Evolutionary conservation across 2,888 invertebrate genomes (phyloP), one percentile per base, ranked within the genome.

Genomic region (Bellardia pandia): DNA sequence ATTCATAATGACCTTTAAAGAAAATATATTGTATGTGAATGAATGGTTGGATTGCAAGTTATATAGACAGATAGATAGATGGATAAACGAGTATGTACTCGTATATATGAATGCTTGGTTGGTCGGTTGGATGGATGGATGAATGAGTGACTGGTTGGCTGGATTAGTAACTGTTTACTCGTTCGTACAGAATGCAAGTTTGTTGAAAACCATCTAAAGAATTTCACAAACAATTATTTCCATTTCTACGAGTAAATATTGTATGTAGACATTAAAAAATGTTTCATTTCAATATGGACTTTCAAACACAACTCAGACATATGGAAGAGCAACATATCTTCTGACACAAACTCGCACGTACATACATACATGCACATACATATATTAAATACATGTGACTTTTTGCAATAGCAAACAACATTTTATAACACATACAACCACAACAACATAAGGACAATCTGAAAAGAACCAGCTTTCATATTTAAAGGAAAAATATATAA

Each of bases 181-280:
- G 45, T 45, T 9, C 11, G 11, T 3, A 48, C 48, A 11, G 14
- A 16, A 42, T 64, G 37, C 23, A 42, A 48, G 45, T 68, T 23
- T 53, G 56, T 72, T 23, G 45, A 42, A 33, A 69, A 51, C 48
- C 48, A 51, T 69, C 33, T 33, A 14, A 60, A 51, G 48, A 69
- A 71, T 71, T 64, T 58, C 42, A 58, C 62, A 64, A 79, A 75
- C 62, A 75, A 75, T 62, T 79, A 74, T 79, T 74, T 77, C 56
- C 42, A 45, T 85, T 69, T 51, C n/a, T 45, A 53, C 40, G 8
- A 68, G 42, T 45, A 56, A 56, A 66, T 66, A 56, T 66, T 53
- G 30, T 40, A 69, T 72, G 53, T 60, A 75, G 45, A 64, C 68
- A 66, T 72, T 58, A 69, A 33, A 62, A 75, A 48, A 69, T 69